Conservation (phyloP, 2,888 invertebrate species). For the Rhorus exstirpatorius region DNA sequence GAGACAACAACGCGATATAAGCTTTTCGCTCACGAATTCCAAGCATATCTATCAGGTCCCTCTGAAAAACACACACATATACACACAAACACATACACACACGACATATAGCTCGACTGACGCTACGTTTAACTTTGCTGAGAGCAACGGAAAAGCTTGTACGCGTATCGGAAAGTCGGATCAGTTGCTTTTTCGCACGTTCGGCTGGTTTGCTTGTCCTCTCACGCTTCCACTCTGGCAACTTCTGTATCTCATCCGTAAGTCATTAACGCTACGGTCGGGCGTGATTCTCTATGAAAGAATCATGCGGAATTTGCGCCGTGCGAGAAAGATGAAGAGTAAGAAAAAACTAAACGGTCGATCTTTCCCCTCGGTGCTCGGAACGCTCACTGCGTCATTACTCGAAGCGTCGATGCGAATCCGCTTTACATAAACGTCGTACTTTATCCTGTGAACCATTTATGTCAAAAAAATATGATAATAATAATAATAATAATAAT, state of each 20-base stretch:
- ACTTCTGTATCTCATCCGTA: slow-evolving; percentile 17
- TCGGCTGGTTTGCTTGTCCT: slow-evolving; percentile 17
- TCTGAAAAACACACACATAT: background rate
- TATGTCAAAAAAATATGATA: background rate
- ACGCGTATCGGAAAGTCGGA: slow-evolving; percentile 31
- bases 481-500: background rate
- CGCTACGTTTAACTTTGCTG: slow-evolving; percentile 42
- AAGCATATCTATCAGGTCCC: slow-evolving; percentile 37
- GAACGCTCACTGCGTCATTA: slow-evolving; percentile 28
- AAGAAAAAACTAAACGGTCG: background rate
- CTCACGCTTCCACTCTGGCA: background rate
- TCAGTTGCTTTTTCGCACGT: slow-evolving; percentile 22
- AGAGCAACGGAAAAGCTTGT: slow-evolving; percentile 10
- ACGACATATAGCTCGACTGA: slow-evolving; percentile 2
- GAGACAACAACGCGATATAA: slow-evolving; percentile 47
- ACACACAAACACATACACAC: slow-evolving; percentile 1
- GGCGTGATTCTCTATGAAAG: slow-evolving; percentile 58
- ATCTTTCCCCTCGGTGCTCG: background rate
- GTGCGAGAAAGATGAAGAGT: background rate
- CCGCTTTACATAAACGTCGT: background rate
- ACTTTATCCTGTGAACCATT: background rate
- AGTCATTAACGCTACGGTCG: slow-evolving; percentile 60
- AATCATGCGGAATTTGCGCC: background rate
- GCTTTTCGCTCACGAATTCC: slow-evolving; percentile 60
- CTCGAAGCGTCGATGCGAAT: slow-evolving; percentile 57